A percentile compares a stretch with the other conserved stretches of the same genome.
These are phyloP conservation scores for Zosterops lateralis DNA, from an alignment of 2,113 vertebrate species.

Conservation along the genomic window DNA sequence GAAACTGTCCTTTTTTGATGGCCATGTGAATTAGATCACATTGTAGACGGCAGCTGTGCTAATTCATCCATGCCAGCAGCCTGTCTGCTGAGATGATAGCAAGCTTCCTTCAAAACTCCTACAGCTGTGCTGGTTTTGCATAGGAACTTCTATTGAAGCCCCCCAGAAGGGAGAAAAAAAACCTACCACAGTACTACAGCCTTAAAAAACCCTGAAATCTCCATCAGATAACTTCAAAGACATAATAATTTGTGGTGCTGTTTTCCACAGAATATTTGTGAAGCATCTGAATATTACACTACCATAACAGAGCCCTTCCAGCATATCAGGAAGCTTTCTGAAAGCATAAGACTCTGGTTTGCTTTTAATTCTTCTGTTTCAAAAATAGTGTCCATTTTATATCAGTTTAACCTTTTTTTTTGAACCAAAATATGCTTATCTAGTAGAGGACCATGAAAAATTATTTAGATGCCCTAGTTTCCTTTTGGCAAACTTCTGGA, in stretches of 20 bases:
- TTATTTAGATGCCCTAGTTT: not conserved
- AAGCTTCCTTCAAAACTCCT: conserved; percentile 8
- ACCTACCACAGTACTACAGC: not conserved
- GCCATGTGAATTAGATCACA: not conserved
- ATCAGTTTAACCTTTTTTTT: not conserved
- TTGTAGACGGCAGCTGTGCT: not conserved
- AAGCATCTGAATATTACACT: not conserved
- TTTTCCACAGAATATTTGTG: not conserved
- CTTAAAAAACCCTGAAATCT: not conserved
- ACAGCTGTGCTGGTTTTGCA: not conserved
- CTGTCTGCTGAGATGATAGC: conserved; percentile 4
- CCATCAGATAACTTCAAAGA: not conserved
- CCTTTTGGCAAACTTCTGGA: not conserved
- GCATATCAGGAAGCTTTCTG: not conserved
- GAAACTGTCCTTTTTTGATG: not conserved
- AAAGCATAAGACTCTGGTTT: not conserved
- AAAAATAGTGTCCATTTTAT: not conserved
- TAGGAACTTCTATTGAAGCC: not conserved
- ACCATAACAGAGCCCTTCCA: not conserved
- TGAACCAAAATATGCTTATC: not conserved
- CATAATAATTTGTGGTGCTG: not conserved
- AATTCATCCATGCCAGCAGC: conserved; percentile 25
- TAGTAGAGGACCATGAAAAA: not conserved
- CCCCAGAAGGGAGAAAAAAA: not conserved
- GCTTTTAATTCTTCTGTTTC: not conserved